These are phyloP conservation scores for Monopis laevigella DNA, from an alignment of 2,888 invertebrate species.

Conservation along the genomic window DNA sequence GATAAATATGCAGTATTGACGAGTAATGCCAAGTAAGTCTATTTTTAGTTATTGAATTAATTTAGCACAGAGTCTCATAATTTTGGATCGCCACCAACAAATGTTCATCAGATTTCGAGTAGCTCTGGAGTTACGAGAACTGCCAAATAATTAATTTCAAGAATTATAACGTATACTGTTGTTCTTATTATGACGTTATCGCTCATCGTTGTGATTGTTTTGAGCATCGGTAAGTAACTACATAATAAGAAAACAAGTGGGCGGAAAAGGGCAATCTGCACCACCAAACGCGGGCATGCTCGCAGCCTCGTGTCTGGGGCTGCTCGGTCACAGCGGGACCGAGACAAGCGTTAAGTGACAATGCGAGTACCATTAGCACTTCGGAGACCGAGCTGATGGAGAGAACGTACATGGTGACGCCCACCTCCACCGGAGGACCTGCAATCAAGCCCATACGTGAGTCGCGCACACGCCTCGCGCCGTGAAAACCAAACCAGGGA, in stretches of 20 bases:
- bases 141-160: slow-evolving; percentile 37
- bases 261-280: slow-evolving; percentile 51
- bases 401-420: slow-evolving; percentile 98
- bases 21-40: no score
- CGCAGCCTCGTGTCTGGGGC: slow-evolving; percentile 63
- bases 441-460: slow-evolving; percentile 71
- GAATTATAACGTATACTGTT: slow-evolving; percentile 33
- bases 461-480: slow-evolving; percentile 43
- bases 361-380: slow-evolving; percentile 91
- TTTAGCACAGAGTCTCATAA: no score
- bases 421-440: slow-evolving; percentile 97
- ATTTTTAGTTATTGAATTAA: no score
- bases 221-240: slow-evolving; percentile 18
- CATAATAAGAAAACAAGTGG: slow-evolving; percentile 63
- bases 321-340: slow-evolving; percentile 60
- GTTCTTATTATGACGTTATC: slow-evolving; percentile 53
- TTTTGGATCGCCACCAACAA: slow-evolving; percentile 21
- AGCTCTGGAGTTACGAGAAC: slow-evolving; percentile 63
- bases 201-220: slow-evolving; percentile 17
- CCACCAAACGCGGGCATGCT: slow-evolving; percentile 17
- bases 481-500: slow-evolving; percentile 56
- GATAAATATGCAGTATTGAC: no score
- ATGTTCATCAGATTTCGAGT: slow-evolving; percentile 30
- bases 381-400: slow-evolving; percentile 98
- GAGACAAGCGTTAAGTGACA: slow-evolving; percentile 61